phyloP scores from a whole-genome alignment of 1,140 invertebrate species.

The Parasteatoda tepidariorum region DNA sequence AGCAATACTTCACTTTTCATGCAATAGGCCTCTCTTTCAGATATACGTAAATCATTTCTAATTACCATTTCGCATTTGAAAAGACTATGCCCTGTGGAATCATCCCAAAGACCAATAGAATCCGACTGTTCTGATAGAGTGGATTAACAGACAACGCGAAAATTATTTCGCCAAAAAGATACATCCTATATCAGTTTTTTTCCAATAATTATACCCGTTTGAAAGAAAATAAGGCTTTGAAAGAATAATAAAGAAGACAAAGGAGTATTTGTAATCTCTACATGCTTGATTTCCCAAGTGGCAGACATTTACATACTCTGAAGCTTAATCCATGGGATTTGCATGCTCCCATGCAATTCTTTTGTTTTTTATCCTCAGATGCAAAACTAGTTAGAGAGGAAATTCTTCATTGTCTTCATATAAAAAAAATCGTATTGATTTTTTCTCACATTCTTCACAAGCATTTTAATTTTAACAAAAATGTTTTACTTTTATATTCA shows the following conservation, averaged over 20 bases:
- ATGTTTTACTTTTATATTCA: too few species aligned
- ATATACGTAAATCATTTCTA: constrained; percentile 42
- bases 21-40: constrained; percentile 48
- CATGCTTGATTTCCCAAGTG: constrained; percentile 50
- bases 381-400: too few species aligned
- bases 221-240: constrained; percentile 22
- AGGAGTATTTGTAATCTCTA: constrained; percentile 32
- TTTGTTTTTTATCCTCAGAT: constrained; percentile 12
- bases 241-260: background rate
- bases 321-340: constrained; percentile 42
- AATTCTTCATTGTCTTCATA: too few species aligned
- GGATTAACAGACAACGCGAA: constrained; percentile 42
- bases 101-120: background rate
- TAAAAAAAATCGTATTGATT: too few species aligned
- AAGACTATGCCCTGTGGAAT: constrained; percentile 15
- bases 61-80: constrained; percentile 53
- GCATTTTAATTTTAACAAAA: too few species aligned
- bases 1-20: background rate
- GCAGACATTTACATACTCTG: constrained; percentile 46
- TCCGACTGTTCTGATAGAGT: constrained; percentile 33
- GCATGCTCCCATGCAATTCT: background rate
- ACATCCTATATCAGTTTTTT: too few species aligned
- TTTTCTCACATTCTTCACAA: too few species aligned
- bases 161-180: background rate
- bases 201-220: constrained; percentile 45